Conservation (phyloP, 2,797 vertebrate species). For the Coendou prehensilis region DNA sequence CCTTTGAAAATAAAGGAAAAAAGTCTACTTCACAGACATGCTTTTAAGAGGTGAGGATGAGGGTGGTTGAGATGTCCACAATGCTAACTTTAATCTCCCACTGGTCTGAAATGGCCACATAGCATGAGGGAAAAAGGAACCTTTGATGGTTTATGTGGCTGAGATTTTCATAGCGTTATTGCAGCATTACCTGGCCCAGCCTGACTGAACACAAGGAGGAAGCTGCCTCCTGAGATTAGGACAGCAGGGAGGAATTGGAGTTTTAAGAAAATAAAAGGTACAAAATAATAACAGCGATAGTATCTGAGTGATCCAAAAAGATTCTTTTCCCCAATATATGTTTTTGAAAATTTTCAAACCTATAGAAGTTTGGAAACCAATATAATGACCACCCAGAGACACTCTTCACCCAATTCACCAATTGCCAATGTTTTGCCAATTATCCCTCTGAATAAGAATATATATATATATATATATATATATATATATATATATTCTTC, state of each 20-base stretch:
- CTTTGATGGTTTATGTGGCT: conserved; percentile 61
- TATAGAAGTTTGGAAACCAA: conserved; percentile 21
- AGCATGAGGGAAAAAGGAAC: background rate
- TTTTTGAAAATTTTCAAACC: conserved; percentile 65
- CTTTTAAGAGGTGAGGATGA: conserved; percentile 66
- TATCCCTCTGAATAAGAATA: background rate
- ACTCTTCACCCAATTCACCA: background rate
- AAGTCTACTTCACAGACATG: conserved; percentile 43
- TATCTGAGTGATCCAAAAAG: conserved; percentile 43
- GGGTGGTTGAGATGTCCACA: conserved; percentile 34
- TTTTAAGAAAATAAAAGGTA: conserved; percentile 50
- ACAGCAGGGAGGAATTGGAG: background rate
- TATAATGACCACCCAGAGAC: conserved; percentile 7
- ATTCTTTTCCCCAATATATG: background rate
- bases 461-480: background rate
- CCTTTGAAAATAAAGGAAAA: conserved; percentile 64
- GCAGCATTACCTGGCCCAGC: conserved; percentile 46
- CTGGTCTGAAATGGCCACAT: conserved; percentile 44
- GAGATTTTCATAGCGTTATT: conserved; percentile 62
- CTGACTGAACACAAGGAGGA: conserved; percentile 46
- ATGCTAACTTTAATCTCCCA: conserved; percentile 56
- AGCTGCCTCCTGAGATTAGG: conserved; percentile 44
- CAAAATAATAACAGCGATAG: conserved; percentile 3
- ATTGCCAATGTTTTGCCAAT: background rate
- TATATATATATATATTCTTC: too few species aligned